phyloP scores from a whole-genome alignment of 2,888 invertebrate genomes.

The Erebia ligea region DNA sequence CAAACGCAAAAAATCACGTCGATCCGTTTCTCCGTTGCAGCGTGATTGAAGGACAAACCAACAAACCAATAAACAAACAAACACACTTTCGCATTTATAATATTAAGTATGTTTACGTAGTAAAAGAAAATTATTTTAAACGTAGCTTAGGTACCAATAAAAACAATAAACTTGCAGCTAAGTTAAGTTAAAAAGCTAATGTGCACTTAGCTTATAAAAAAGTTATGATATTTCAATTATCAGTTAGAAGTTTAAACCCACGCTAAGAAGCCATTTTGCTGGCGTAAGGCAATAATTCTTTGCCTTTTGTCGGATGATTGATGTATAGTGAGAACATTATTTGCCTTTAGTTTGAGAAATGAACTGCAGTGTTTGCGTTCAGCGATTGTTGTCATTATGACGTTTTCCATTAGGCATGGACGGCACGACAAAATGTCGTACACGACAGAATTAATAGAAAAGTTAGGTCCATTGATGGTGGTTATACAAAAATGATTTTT shows the following conservation, averaged over 20 bases:
- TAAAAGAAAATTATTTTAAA: too few relatives aligned
- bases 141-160: too few relatives aligned
- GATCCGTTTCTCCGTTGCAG: too few relatives aligned
- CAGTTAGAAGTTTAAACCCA: neutral
- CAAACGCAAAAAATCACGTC: too few relatives aligned
- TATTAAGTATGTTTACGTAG: too few relatives aligned
- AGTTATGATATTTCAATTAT: neutral
- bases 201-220: neutral
- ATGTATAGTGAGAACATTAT: constrained; percentile 63
- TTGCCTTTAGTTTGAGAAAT: constrained; percentile 75
- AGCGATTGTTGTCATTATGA: constrained; percentile 54
- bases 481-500: too few relatives aligned
- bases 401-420: constrained; percentile 7
- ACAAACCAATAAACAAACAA: too few relatives aligned
- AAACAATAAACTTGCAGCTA: too few relatives aligned
- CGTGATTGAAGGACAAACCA: too few relatives aligned
- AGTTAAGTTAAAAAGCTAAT: too few relatives aligned
- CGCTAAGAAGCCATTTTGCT: neutral
- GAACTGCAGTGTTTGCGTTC: constrained; percentile 65
- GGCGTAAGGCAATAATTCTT: constrained; percentile 26
- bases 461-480: too few relatives aligned
- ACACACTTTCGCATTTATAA: too few relatives aligned
- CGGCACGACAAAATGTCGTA: neutral
- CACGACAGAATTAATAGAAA: neutral
- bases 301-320: constrained; percentile 75